phyloP scores from a whole-genome alignment of 2,888 invertebrate genomes.

The Allolobophora icterica region DNA sequence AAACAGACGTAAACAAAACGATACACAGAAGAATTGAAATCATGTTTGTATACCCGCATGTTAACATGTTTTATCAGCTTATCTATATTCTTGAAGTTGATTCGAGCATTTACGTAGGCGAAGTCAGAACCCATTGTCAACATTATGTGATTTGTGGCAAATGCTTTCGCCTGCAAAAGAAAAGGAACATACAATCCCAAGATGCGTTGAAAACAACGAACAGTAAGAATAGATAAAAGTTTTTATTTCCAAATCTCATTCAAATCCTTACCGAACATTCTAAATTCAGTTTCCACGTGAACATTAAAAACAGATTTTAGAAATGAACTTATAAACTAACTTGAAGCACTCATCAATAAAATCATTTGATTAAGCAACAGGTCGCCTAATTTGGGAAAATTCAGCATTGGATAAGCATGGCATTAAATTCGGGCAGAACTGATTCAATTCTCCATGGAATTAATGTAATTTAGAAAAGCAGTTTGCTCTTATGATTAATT shows the following conservation, averaged over 20 bases:
- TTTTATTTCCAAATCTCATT: too few relatives aligned
- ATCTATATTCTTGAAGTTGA: slow-evolving; percentile 84
- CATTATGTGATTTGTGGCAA: slow-evolving; percentile 74
- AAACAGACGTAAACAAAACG: too few relatives aligned
- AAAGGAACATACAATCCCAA: background rate
- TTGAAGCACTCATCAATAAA: background rate
- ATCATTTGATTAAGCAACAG: background rate
- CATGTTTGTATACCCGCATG: slow-evolving; percentile 58
- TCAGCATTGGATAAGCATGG: background rate
- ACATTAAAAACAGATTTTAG: too few relatives aligned
- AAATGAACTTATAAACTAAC: background rate
- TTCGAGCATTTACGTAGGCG: slow-evolving; percentile 80
- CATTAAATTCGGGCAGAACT: background rate
- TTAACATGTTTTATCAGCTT: slow-evolving; percentile 82
- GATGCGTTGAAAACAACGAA: background rate
- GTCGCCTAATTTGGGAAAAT: background rate
- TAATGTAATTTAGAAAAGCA: background rate
- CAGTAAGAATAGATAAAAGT: background rate
- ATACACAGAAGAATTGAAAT: background rate
- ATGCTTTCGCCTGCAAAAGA: slow-evolving; percentile 67
- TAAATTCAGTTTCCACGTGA: too few relatives aligned
- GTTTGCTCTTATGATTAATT: background rate
- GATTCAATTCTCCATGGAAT: too few relatives aligned
- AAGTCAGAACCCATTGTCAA: slow-evolving; percentile 93
- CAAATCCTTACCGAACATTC: too few relatives aligned